Evolutionary conservation across 2,113 vertebrate species (phyloP), one percentile per base, ranked within the genome.

Genomic region (Camelus dromedarius): DNA sequence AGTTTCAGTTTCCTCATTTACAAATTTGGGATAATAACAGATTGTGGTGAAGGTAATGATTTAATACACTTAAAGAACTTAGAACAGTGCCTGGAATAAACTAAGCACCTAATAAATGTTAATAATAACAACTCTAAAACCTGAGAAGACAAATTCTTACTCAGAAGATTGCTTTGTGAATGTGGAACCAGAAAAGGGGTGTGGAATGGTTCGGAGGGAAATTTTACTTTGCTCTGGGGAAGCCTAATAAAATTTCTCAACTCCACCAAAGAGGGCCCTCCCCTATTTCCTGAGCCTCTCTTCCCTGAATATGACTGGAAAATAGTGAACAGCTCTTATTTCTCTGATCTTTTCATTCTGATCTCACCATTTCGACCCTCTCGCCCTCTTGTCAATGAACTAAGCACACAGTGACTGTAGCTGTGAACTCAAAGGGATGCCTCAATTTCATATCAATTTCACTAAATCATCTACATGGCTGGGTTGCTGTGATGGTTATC

Each of bases 171-270:
- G 60, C 48, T 54, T 35, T 81, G 67, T 91, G 19, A 77, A 58
- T 28, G 35, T 80, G 80, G 19, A 92, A 58, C 46, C 67, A 46
- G 12, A 72, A 93, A 70, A 80, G 30, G 42, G 48, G 46, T 69
- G 28, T 58, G 58, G 38, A 30, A 20, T 84, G 24, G 30, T 69
- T 91, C 82, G 82, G 48, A 96, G 67, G 12, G 66, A 86, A 54
- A 76, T 66, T 83, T 93, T 83, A 35, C 46, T 83, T 48, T 76
- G 58, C 76, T 89, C 85, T 66, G 54, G 77, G 83, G 94, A 96
- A 92, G 28, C 22, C 80, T 84, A 67, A 89, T 76, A 96, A 96
- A 95, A 73, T 64, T 75, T 48, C 32, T 70, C 60, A 60, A 14
- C 22, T 81, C 66, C 20, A 46, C 66, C 32, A 56, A 77, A 38